Percentiles rank a stretch among this genome's conserved stretches.
Evolutionary conservation across 2,888 invertebrate species (phyloP).

Genomic region (Andrena fulva): DNA sequence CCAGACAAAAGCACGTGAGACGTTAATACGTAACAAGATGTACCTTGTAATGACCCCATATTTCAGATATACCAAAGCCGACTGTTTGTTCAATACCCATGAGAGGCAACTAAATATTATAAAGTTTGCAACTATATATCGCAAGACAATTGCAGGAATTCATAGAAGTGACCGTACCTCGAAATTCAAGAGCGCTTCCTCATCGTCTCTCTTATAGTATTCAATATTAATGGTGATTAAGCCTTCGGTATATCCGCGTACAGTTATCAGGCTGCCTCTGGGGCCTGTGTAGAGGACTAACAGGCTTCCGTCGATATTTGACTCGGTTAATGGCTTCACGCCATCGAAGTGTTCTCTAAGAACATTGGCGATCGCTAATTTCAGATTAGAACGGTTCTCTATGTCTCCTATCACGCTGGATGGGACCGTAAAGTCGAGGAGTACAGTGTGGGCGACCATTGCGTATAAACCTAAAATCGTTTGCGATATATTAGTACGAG

Average conservation of each 20-base stretch:
- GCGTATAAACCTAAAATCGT: constrained; percentile 52
- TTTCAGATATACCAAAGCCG: constrained; percentile 54
- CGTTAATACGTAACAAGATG: constrained; percentile 49
- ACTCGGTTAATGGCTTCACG: constrained; percentile 89
- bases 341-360: constrained; percentile 90
- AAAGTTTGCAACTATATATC: constrained; percentile 44
- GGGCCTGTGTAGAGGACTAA: constrained; percentile 90
- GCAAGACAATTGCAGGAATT: constrained; percentile 36
- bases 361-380: constrained; percentile 89
- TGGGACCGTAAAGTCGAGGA: constrained; percentile 92
- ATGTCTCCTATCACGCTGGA: constrained; percentile 89
- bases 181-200: constrained; percentile 90
- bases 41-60: constrained; percentile 58
- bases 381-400: constrained; percentile 88
- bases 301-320: constrained; percentile 89
- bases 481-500: constrained; percentile 14
- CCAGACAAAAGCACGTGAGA: constrained; percentile 8
- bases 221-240: constrained; percentile 93
- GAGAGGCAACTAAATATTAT: constrained; percentile 47
- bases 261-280: constrained; percentile 89
- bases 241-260: constrained; percentile 91
- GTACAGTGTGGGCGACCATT: constrained; percentile 93
- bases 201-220: constrained; percentile 91
- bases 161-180: constrained; percentile 87
- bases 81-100: constrained; percentile 31